Percentiles rank a stretch among this genome's conserved stretches.
These are phyloP conservation scores for Muntiacus muntjak DNA, from an alignment of 2,113 vertebrate species.

Conservation along the genomic window DNA sequence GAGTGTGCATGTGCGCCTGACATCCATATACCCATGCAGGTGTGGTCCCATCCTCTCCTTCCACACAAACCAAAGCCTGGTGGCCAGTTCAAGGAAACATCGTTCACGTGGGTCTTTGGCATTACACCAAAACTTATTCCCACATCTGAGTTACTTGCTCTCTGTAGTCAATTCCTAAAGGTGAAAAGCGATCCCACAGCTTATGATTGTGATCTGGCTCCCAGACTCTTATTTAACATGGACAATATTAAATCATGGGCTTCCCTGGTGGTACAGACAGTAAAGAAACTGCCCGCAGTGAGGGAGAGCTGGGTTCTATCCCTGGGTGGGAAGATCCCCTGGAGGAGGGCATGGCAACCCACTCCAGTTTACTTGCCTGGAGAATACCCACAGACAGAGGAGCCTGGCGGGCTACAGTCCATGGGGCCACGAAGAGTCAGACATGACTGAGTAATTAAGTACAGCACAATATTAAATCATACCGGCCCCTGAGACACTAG, in stretches of 20 bases:
- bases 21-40: not conserved
- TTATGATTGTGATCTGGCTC: not conserved
- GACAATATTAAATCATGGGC: not conserved
- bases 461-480: constrained; percentile 25
- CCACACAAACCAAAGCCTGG: not conserved
- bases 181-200: constrained; percentile 51
- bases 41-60: not conserved
- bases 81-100: not conserved
- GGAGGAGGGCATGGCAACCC: not conserved
- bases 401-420: not conserved
- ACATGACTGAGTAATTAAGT: not conserved
- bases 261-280: not conserved
- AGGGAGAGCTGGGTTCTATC: not conserved
- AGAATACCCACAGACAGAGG: not conserved
- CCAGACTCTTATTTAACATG: constrained; percentile 42
- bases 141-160: constrained; percentile 38
- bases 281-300: not conserved
- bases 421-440: not conserved
- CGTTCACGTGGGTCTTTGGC: not conserved
- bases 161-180: constrained; percentile 40
- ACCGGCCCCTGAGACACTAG: not conserved
- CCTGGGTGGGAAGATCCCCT: not conserved
- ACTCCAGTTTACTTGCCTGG: not conserved
- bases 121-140: constrained; percentile 43
- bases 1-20: accelerated